Conservation (phyloP, 2,888 invertebrate species). For the Linnaemya tessellans region DNA sequence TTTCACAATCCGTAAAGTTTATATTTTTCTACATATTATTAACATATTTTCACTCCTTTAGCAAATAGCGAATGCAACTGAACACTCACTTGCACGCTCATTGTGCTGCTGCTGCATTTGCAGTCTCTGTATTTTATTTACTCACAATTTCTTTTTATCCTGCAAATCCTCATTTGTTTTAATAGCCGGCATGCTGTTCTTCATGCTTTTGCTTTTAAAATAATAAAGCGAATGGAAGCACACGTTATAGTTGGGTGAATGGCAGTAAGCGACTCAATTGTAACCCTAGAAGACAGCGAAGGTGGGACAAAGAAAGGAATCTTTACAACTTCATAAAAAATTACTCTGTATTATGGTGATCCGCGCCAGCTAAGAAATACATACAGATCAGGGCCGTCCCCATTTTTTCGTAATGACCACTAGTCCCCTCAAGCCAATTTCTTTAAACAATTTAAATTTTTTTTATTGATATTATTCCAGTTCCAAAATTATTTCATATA, state of each 20-base stretch:
- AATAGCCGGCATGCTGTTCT: constrained; percentile 34
- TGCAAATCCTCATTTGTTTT: constrained; percentile 59
- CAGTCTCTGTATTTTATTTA: neutral
- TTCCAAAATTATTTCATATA: too few species aligned
- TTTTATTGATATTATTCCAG: too few species aligned
- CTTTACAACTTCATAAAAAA: too few species aligned
- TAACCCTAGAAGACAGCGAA: neutral
- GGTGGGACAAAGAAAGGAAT: too few species aligned
- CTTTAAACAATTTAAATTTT: too few species aligned
- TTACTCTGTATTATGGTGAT: too few species aligned
- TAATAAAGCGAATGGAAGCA: constrained; percentile 4
- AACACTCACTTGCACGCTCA: constrained; percentile 10
- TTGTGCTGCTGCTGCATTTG: constrained; percentile 13
- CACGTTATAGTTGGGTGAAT: neutral
- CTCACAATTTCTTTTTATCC: constrained; percentile 36
- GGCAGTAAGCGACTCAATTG: neutral
- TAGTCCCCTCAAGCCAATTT: too few species aligned
- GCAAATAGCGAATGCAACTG: constrained; percentile 48
- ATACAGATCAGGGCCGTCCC: too few species aligned
- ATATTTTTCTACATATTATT: constrained; percentile 42
- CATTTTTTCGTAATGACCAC: too few species aligned
- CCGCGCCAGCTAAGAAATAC: too few species aligned
- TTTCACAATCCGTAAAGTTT: constrained; percentile 41
- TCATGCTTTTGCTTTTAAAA: constrained; percentile 21
- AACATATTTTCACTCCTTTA: constrained; percentile 58